phyloP scores from a whole-genome alignment of 2,113 vertebrate species.

The Neodon shergylaensis region DNA sequence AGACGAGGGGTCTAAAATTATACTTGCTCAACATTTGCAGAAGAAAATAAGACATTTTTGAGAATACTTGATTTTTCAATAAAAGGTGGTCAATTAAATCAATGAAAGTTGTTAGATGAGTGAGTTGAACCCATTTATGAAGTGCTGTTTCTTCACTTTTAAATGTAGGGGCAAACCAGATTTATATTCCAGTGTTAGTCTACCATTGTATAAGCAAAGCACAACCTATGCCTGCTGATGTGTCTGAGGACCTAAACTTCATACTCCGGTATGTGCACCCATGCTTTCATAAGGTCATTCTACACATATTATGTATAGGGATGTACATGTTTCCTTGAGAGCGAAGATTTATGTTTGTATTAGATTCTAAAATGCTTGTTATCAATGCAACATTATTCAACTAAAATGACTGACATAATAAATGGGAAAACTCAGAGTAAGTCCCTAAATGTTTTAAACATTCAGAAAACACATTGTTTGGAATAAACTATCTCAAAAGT shows the following conservation, averaged over 20 bases:
- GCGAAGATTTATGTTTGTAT: background rate
- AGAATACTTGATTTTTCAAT: background rate
- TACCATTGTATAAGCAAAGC: background rate
- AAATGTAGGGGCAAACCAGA: background rate
- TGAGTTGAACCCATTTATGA: background rate
- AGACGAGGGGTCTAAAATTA: background rate
- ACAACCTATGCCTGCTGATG: background rate
- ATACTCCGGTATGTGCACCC: background rate
- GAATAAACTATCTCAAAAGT: background rate
- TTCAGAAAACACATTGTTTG: background rate
- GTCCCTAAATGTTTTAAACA: background rate
- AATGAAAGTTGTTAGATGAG: background rate
- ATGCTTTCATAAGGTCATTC: background rate
- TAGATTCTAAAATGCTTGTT: background rate
- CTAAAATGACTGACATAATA: conserved; percentile 25
- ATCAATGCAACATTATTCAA: background rate
- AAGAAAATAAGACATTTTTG: background rate
- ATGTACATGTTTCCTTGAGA: background rate
- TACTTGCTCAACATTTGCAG: background rate
- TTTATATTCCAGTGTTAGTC: background rate
- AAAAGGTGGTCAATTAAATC: background rate
- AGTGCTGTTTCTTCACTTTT: background rate
- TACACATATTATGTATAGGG: background rate
- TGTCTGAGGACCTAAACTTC: background rate
- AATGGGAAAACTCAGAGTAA: background rate